Evolutionary conservation across 2,888 invertebrate species (phyloP).

Genomic region (Lordiphosa andalusiaca): DNA sequence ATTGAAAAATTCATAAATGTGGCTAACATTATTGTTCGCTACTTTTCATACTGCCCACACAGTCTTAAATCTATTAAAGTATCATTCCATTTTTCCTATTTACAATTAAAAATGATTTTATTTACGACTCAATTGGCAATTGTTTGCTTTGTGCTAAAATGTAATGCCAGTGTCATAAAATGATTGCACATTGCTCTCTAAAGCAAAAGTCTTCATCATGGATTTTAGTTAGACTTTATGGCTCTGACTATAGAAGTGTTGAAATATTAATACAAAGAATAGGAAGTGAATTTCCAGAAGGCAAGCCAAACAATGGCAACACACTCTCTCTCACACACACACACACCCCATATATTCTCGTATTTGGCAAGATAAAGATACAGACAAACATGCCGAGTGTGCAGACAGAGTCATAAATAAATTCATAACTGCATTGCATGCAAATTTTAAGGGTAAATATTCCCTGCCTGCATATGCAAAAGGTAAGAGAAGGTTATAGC

Average conservation of each 20-base stretch:
- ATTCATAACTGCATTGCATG: conserved; percentile 61
- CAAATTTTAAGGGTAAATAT: conserved; percentile 43
- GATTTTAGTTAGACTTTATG: too few relatives aligned
- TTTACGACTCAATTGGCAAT: too few relatives aligned
- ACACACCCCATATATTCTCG: conserved; percentile 3
- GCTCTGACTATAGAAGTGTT: conserved; percentile 10
- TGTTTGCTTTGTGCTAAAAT: too few relatives aligned
- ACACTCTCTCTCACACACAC: too few relatives aligned
- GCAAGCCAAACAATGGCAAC: conserved; percentile 26
- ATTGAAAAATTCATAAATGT: too few relatives aligned
- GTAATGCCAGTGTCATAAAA: too few relatives aligned
- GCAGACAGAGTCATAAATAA: conserved; percentile 60
- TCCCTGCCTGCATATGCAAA: conserved; percentile 13
- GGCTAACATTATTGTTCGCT: too few relatives aligned
- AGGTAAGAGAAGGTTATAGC: conserved; percentile 17
- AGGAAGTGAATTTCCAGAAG: conserved; percentile 34
- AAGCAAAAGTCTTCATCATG: conserved; percentile 9
- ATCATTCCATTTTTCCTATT: too few relatives aligned
- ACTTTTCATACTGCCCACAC: too few relatives aligned
- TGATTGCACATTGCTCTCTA: neutral
- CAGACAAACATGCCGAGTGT: conserved; percentile 22
- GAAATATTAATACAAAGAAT: conserved; percentile 30
- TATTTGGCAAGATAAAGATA: conserved; percentile 16
- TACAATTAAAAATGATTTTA: too few relatives aligned
- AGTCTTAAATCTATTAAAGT: too few relatives aligned